phyloP scores from a whole-genome alignment of 2,113 vertebrate species.

The human region DNA sequence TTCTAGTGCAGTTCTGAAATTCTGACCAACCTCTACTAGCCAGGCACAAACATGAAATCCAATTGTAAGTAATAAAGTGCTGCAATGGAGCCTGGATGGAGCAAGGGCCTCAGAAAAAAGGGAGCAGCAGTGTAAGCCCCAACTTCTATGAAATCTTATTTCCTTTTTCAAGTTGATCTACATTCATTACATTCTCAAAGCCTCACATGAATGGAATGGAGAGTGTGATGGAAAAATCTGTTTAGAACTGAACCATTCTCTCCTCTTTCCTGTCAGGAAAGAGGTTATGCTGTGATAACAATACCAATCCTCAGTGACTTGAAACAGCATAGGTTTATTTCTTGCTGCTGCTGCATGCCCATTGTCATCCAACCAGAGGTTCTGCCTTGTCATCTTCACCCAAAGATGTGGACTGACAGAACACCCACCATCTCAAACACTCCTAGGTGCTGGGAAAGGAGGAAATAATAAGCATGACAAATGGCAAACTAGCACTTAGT shows the following conservation, averaged over 20 bases:
- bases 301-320: not conserved
- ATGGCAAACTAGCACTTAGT: not conserved
- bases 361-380: not conserved
- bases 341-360: not conserved
- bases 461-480: not conserved
- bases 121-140: not conserved
- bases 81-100: not conserved
- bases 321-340: not conserved
- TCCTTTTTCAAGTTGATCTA: not conserved
- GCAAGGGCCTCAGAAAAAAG: not conserved
- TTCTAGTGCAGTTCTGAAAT: not conserved
- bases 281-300: not conserved
- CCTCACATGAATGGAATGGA: not conserved
- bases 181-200: not conserved
- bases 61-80: not conserved
- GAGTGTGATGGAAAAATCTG: not conserved
- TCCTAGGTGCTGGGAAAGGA: not conserved
- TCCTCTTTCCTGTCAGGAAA: too few species aligned
- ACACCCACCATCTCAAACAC: not conserved
- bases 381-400: not conserved
- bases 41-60: not conserved
- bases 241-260: not conserved
- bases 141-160: too few species aligned
- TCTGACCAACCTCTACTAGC: not conserved
- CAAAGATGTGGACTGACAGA: not conserved